Base-by-base conservation (phyloP, 2,113 vertebrate genomes). In the Trachemys scripta region DNA sequence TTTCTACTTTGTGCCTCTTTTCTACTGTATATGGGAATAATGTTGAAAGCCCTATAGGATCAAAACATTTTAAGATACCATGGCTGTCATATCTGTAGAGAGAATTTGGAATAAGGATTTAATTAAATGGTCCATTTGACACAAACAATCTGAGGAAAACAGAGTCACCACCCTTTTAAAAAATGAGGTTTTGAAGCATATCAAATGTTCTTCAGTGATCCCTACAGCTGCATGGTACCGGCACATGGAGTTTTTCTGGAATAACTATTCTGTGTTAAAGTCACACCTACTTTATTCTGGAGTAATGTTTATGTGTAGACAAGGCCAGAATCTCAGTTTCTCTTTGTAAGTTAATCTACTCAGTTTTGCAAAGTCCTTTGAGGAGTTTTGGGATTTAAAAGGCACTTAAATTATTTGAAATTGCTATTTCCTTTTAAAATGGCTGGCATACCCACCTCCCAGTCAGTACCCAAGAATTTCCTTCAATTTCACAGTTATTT, bases 61-160 rank as follows among this genome's bases (percentile, higher is more conserved):
- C 94, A 87, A 65, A 24, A 57, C 20, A 56, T 51, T 84, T 96
- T 92, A 93, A 93, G 82, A 94, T 95, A 91, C 57, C 31, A 75
- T 5, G 27, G 69, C n/a, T 95, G 94, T 93, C 85, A 4, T 20
- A 57, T 57, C 84, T 83, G n/a, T 19, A 51, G 94, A 94, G 11
- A 80, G 72, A 90, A 53, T 90, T 90, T 62, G 80, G 90, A 95
- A 49, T 51, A 57, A 7, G 49, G 29, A 72, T 87, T 82, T 47
- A 93, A 95, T 86, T 17, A 93, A 93, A 96, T 10, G 79, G 79
- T 65, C 76, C 76, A 76, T 91, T 94, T 93, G 65, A 22, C 19
- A 76, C 88, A 78, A 95, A 91, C 54, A 81, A 85, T 17, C 50
- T 47, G 65, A 85, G 20, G 47, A 91, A 94, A 87, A 90, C 85